Conservation (phyloP, 2,113 vertebrate genomes). For the Malurus alboscapulatus region DNA sequence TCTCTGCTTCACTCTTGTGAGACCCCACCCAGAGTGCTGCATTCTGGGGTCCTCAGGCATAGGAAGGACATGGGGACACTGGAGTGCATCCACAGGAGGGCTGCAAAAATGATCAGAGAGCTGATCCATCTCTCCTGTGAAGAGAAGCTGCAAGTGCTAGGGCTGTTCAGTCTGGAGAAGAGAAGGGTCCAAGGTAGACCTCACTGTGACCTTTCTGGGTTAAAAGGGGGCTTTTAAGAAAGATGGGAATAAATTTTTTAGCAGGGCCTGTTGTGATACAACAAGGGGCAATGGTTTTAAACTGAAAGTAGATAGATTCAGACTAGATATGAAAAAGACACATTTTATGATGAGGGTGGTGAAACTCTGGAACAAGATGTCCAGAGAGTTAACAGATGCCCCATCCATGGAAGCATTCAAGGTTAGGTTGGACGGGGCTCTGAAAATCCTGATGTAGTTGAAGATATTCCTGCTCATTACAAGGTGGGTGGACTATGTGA, state of each 20-base stretch:
- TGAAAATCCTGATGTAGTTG: not conserved
- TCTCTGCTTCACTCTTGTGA: accelerated
- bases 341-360: not conserved
- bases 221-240: not conserved
- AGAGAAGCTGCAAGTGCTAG: not conserved
- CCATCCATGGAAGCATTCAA: not conserved
- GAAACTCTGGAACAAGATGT: not conserved
- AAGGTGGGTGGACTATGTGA: not conserved
- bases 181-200: not conserved
- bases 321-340: not conserved
- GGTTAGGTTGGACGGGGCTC: not conserved
- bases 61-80: not conserved
- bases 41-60: not conserved
- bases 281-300: not conserved
- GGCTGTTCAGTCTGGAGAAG: not conserved
- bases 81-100: not conserved
- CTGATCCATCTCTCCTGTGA: not conserved
- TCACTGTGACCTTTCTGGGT: not conserved
- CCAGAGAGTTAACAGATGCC: not conserved
- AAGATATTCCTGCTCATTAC: not conserved
- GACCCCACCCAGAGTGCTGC: not conserved
- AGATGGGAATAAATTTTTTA: not conserved
- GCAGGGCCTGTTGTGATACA: not conserved
- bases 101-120: not conserved
- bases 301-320: not conserved